Evolutionary conservation across 2,888 invertebrate species (phyloP).

Genomic region (Baccha elongata): DNA sequence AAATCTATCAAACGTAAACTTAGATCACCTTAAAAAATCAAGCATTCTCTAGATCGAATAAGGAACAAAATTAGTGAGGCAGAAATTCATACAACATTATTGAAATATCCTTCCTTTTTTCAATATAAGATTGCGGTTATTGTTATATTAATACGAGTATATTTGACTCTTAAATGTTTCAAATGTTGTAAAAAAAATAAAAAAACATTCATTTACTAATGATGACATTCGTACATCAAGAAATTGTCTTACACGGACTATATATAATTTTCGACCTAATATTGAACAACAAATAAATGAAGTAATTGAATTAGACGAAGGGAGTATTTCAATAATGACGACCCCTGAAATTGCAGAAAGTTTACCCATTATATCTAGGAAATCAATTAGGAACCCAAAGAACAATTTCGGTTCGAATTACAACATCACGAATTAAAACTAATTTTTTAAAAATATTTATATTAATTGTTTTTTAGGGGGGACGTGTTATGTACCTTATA

Average conservation of each 20-base stretch:
- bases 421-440: no score
- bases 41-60: neutral
- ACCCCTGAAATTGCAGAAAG: neutral
- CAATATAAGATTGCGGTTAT: neutral
- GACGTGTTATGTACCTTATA: no score
- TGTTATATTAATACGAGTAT: no score
- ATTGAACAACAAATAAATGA: neutral
- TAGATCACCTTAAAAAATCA: neutral
- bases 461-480: no score
- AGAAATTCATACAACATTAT: neutral
- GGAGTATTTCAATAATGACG: no score
- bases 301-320: no score
- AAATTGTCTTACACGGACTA: constrained; percentile 1
- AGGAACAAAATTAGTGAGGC: neutral
- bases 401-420: no score
- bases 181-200: no score
- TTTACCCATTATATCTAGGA: neutral
- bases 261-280: constrained; percentile 1
- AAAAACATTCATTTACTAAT: no score
- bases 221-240: neutral
- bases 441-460: no score
- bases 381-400: no score
- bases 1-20: neutral
- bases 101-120: neutral
- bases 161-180: no score